Evolutionary conservation across 2,888 invertebrate genomes (phyloP), one percentile per base, ranked within the genome.

Genomic region (Strigamia maritima): DNA sequence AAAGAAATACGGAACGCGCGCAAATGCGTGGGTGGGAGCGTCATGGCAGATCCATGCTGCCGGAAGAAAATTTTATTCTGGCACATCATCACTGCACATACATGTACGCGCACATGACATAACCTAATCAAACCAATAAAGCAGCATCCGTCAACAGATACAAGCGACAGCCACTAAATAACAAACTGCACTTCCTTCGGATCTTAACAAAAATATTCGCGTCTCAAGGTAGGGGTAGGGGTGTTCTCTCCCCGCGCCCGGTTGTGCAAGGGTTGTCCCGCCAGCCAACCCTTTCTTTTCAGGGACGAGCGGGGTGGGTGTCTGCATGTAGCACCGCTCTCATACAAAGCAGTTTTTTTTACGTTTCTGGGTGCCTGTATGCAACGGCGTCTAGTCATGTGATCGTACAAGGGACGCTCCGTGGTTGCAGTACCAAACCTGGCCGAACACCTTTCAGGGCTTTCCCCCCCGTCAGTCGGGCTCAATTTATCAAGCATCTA

Each of bases 291-390:
- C 75, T 75, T 75, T 75, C 75, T 75, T 75, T 75, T 75, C 75
- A 75, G 31, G 75, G 75, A 65, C 60, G 60, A 65, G 60, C 60
- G 60, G 60, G 60, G 60, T 65, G 60, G 60, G 60, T 65, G 75
- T 31, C 75, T 75, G 75, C 38, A 22, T 75, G 75, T 38, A 35
- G 75, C 75, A 65, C 75, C 38, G 31, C 75, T 38, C 75, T 75
- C 75, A 75, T 75, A 75, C 75, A 75, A 75, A 75, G 75, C 75
- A 75, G 75, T 75, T 75, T 75, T 75, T 75, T 75, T 75, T 65
- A 35, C 60, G 14, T 65, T 65, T 65, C 60, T 65, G 60, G 60
- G 60, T 65, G 60, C 60, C 60, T 65, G 22, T 65, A 65, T 65
- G 75, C 75, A 22, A 75, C 75, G 31, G 75, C 75, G 75, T 35